Evolutionary conservation across 2,113 vertebrate species (phyloP).

Genomic region (Brachypteracias leptosomus): DNA sequence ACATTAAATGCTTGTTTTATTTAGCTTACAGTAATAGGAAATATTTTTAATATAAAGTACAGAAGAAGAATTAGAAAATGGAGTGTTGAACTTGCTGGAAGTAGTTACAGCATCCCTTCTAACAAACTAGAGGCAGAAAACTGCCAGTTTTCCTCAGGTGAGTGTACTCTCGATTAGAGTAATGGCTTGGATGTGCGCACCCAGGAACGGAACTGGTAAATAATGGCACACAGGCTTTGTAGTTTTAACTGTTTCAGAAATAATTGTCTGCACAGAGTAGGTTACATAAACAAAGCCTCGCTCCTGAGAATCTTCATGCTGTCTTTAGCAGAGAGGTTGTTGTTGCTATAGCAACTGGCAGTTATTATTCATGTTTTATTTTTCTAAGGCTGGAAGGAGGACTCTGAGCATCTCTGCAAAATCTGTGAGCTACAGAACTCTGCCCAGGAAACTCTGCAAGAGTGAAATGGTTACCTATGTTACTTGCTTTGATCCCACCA

Average conservation of each 20-base stretch:
- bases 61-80: background rate
- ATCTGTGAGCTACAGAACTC: background rate
- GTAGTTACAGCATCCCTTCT: background rate
- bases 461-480: background rate
- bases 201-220: background rate
- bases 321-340: background rate
- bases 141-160: background rate
- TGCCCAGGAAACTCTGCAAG: background rate
- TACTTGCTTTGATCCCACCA: background rate
- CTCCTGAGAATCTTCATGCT: background rate
- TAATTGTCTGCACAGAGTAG: background rate
- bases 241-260: constrained; percentile 1
- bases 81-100: background rate
- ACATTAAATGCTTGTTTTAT: background rate
- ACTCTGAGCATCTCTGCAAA: background rate
- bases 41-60: background rate
- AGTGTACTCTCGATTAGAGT: background rate
- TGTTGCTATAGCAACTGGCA: constrained; percentile 12
- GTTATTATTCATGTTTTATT: background rate
- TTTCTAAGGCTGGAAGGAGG: background rate
- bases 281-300: background rate
- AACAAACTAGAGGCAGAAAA: background rate
- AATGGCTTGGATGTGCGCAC: background rate
- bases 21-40: background rate
- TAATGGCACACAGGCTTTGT: background rate